These are phyloP conservation scores for Sebastes taczanowskii DNA, from an alignment of 2,797 vertebrate species.

Conservation along the genomic window DNA sequence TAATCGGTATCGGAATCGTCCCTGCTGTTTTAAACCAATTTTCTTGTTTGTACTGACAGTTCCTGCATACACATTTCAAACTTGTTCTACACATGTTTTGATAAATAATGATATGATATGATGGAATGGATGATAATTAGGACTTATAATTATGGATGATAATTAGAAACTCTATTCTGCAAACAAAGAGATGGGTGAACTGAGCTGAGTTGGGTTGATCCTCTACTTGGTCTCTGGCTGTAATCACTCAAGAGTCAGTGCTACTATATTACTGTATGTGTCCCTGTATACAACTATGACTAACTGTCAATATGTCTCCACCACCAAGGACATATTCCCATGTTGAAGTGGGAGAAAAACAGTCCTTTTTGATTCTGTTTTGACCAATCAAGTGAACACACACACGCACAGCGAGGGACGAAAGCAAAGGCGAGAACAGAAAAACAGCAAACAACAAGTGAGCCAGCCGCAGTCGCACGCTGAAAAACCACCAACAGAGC, in stretches of 20 bases:
- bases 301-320: not conserved
- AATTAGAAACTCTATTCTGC: not conserved
- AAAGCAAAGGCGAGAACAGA: constrained; percentile 26
- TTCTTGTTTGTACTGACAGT: no score
- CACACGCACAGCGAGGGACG: not conserved
- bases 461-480: not conserved
- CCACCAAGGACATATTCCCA: not conserved
- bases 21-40: no score
- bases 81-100: not conserved
- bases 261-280: not conserved
- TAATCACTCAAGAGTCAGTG: no score
- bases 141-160: no score
- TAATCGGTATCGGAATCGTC: no score
- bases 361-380: not conserved
- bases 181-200: not conserved
- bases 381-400: constrained; percentile 10
- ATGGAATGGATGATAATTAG: not conserved
- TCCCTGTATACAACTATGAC: not conserved
- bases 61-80: no score
- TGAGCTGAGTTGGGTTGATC: not conserved
- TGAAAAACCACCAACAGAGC: constrained; percentile 60
- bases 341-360: not conserved
- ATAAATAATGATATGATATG: not conserved
- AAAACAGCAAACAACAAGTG: constrained; percentile 18
- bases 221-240: not conserved